phyloP scores from a whole-genome alignment of 2,888 invertebrate species.

The Tenthredo notha region DNA sequence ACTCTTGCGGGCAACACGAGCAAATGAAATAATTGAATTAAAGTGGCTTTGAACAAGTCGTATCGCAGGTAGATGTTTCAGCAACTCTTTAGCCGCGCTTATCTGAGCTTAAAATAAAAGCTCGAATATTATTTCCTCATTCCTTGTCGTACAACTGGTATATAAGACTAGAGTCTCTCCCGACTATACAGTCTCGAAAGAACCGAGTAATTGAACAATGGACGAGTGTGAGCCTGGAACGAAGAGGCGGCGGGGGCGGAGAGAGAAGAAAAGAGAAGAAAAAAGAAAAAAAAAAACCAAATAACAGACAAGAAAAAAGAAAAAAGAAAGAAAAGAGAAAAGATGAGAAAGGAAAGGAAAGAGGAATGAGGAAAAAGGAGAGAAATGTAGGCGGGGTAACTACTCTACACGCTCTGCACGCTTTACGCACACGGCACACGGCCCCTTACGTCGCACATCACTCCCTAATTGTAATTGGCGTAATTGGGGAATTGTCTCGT shows the following conservation, averaged over 20 bases:
- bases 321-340: not conserved
- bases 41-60: not conserved
- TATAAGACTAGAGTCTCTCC: conserved; percentile 8
- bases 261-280: not conserved
- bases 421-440: conserved; percentile 53
- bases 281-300: not conserved
- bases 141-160: not conserved
- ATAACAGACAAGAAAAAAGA: not conserved
- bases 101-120: conserved; percentile 62
- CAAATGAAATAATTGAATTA: conserved; percentile 7
- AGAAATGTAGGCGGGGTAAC: conserved; percentile 42
- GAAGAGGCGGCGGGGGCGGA: conserved; percentile 21
- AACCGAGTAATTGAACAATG: conserved; percentile 60
- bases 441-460: conserved; percentile 38
- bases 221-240: conserved; percentile 52
- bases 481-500: conserved; percentile 58
- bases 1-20: conserved; percentile 20
- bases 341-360: not conserved
- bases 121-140: conserved; percentile 58
- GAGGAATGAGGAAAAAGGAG: not conserved
- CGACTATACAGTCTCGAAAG: conserved; percentile 54
- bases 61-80: conserved; percentile 14
- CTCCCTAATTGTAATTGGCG: conserved; percentile 62
- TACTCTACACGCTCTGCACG: conserved; percentile 45
- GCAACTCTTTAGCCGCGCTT: conserved; percentile 67